Conservation (phyloP, 2,888 invertebrate genomes). For the Geotrupes spiniger region DNA sequence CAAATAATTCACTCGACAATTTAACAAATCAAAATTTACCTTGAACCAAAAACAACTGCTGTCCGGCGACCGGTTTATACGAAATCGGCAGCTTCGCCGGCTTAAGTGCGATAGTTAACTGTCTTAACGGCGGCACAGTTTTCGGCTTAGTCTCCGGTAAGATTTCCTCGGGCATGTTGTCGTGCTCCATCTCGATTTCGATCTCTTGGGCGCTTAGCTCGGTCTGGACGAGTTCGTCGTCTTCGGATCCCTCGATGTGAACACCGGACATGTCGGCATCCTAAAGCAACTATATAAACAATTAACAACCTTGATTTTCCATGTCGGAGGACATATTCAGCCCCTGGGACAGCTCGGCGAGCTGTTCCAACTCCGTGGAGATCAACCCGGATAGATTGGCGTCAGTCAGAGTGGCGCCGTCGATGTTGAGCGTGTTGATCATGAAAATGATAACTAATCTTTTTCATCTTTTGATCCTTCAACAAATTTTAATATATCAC, state of each 20-base stretch:
- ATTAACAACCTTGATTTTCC: conserved; percentile 44
- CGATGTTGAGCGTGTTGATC: conserved; percentile 38
- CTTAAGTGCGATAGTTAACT: conserved; percentile 56
- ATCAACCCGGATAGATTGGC: conserved; percentile 36
- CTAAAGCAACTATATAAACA: no score
- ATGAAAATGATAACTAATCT: no score
- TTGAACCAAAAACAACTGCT: conserved; percentile 53
- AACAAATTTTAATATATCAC: no score
- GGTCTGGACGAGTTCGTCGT: conserved; percentile 40
- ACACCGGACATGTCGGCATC: conserved; percentile 13
- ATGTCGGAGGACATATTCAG: conserved; percentile 39
- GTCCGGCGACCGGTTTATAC: conserved; percentile 46
- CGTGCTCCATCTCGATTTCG: conserved; percentile 42
- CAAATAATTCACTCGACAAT: no score
- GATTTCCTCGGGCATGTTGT: conserved; percentile 38
- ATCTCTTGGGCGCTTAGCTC: conserved; percentile 43
- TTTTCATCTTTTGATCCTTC: no score
- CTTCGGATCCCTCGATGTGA: conserved; percentile 25
- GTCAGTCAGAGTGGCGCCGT: no score
- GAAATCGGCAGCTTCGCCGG: conserved; percentile 45
- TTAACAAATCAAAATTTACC: conserved; percentile 33
- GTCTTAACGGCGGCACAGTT: conserved; percentile 43
- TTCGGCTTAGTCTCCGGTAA: conserved; percentile 36
- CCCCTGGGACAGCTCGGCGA: conserved; percentile 43
- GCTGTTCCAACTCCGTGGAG: conserved; percentile 40